Conservation (phyloP, 2,888 invertebrate genomes). For the Luperina nickerlii region DNA sequence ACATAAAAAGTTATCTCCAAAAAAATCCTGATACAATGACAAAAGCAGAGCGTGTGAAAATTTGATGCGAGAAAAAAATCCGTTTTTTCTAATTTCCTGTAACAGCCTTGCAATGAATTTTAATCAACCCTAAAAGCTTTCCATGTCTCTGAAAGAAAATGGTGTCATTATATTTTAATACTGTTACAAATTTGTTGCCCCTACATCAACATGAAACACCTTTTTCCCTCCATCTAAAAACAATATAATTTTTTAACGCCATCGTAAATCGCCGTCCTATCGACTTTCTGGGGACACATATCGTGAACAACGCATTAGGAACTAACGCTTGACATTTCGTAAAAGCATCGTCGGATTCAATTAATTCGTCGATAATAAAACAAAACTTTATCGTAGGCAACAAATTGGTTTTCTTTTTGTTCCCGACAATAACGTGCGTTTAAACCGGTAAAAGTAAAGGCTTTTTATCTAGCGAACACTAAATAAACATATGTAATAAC, state of each 20-base stretch:
- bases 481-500: constrained; percentile 29
- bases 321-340: constrained; percentile 38
- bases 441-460: constrained; percentile 5
- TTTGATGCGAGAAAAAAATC: not conserved
- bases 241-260: constrained; percentile 44
- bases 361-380: constrained; percentile 60
- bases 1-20: not conserved
- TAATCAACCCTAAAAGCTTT: constrained; percentile 56
- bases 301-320: constrained; percentile 42
- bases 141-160: constrained; percentile 47
- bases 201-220: constrained; percentile 38
- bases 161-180: constrained; percentile 50
- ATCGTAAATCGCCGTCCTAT: constrained; percentile 44
- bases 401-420: constrained; percentile 58
- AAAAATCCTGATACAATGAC: not conserved
- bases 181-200: constrained; percentile 35
- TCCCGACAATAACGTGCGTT: constrained; percentile 8
- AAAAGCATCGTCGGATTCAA: constrained; percentile 57
- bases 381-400: constrained; percentile 47
- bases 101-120: constrained; percentile 46
- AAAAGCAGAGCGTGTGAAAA: not conserved
- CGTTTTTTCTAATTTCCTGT: constrained; percentile 33
- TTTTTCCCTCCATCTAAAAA: constrained; percentile 46
- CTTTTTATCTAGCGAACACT: constrained; percentile 34
- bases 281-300: constrained; percentile 35